Percentiles rank a stretch among this genome's conserved stretches.
These are phyloP conservation scores for Sporophila hypoxantha DNA, from an alignment of 2,113 vertebrate species.

Conservation along the genomic window DNA sequence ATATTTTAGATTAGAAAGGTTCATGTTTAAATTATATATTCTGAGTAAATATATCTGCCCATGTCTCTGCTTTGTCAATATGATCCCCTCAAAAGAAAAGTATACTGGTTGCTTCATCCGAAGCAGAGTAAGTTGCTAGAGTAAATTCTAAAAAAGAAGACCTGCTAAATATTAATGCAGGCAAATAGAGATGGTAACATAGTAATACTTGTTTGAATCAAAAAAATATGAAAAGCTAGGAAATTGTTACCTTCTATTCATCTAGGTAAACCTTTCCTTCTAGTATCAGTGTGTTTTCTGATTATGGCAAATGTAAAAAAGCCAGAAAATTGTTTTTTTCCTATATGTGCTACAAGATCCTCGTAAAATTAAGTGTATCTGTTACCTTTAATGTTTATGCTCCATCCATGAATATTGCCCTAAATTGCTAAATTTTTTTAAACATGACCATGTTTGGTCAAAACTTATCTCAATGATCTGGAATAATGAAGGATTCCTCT, in stretches of 20 bases:
- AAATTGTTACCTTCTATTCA: not conserved
- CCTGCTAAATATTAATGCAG: not conserved
- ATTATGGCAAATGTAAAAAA: not conserved
- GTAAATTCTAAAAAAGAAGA: not conserved
- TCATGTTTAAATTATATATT: not conserved
- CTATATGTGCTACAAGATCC: not conserved
- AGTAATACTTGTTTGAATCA: not conserved
- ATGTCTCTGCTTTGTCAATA: not conserved
- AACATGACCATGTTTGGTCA: not conserved
- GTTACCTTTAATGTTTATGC: not conserved
- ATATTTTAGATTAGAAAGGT: not conserved
- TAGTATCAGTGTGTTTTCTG: not conserved
- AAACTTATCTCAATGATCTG: not conserved
- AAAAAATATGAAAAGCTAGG: not conserved
- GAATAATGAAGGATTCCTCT: not conserved
- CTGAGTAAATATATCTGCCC: not conserved
- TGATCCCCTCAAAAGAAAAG: not conserved
- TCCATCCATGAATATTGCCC: not conserved
- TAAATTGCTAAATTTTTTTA: not conserved
- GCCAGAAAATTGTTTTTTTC: not conserved
- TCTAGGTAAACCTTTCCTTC: not conserved
- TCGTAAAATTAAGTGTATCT: not conserved
- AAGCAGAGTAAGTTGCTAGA: not conserved
- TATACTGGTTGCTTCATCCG: not conserved
- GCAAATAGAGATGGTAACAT: not conserved